A percentile compares a stretch with the other conserved stretches of the same genome.
Conservation (phyloP, 1,140 invertebrate species). For the Drosophila arawakana region DNA sequence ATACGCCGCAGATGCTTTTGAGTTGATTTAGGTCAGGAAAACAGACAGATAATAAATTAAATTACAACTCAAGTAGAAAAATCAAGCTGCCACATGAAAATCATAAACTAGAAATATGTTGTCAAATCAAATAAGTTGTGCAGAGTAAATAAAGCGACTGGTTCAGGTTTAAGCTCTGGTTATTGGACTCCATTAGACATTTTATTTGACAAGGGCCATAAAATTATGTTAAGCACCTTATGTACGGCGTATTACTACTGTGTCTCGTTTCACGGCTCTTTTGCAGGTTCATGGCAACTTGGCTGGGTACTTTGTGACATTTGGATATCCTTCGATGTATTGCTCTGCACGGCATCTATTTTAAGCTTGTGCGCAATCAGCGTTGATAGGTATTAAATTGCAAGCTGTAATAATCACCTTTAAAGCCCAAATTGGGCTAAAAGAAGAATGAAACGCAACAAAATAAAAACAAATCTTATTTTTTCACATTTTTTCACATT, state of each 20-base stretch:
- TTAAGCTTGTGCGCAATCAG: slow-evolving; percentile 92
- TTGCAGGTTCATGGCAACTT: slow-evolving; percentile 90
- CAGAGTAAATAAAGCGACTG: neutral
- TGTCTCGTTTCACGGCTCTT: slow-evolving; percentile 21
- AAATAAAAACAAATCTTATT: too few species aligned
- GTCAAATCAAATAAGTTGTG: neutral
- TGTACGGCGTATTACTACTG: neutral
- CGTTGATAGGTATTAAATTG: slow-evolving; percentile 87
- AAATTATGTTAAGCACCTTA: slow-evolving; percentile 10
- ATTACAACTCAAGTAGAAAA: neutral
- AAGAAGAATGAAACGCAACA: too few species aligned
- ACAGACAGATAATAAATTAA: slow-evolving; percentile 10
- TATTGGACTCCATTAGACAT: neutral
- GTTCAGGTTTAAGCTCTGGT: neutral
- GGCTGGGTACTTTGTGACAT: slow-evolving; percentile 92
- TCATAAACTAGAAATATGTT: neutral
- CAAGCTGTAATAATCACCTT: slow-evolving; percentile 12
- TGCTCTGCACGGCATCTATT: slow-evolving; percentile 95
- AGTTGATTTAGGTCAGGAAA: slow-evolving; percentile 15
- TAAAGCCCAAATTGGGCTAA: neutral
- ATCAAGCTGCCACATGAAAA: slow-evolving; percentile 9
- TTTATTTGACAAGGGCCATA: neutral
- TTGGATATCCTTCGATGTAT: slow-evolving; percentile 96
- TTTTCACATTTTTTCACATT: slow-evolving; percentile 3
- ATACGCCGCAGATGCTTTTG: neutral